Conservation (phyloP, 2,113 vertebrate genomes). For the Myiopsitta monachus region DNA sequence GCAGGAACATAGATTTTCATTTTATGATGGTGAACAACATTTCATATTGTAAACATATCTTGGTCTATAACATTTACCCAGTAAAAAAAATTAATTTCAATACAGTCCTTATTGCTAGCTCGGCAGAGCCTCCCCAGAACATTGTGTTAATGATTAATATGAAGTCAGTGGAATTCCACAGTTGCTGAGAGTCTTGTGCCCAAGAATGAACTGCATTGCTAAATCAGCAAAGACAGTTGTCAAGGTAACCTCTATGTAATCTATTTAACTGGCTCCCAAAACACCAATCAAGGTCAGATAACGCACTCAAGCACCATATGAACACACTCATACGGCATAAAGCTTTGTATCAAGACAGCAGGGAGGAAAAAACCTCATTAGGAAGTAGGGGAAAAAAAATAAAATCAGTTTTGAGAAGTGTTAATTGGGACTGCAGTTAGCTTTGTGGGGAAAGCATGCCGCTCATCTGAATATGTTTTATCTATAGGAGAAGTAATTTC, state of each 20-base stretch:
- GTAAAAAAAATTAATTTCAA: slow-evolving; percentile 67
- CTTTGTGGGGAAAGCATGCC: slow-evolving; percentile 45
- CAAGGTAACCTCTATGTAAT: slow-evolving; percentile 93
- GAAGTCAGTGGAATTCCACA: slow-evolving; percentile 84
- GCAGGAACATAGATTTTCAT: slow-evolving; percentile 50
- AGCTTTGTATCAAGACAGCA: slow-evolving; percentile 85
- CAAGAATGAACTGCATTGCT: slow-evolving; percentile 88
- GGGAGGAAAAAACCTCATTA: slow-evolving; percentile 87
- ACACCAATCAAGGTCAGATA: slow-evolving; percentile 91
- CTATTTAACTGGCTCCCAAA: slow-evolving; percentile 90
- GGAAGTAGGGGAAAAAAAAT: slow-evolving; percentile 73
- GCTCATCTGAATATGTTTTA: slow-evolving; percentile 53
- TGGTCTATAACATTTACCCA: slow-evolving; percentile 59
- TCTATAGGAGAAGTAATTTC: slow-evolving; percentile 43
- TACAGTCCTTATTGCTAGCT: slow-evolving; percentile 75
- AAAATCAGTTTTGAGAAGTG: slow-evolving; percentile 83
- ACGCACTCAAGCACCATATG: slow-evolving; percentile 80
- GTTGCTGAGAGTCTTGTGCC: slow-evolving; percentile 82
- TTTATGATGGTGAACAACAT: slow-evolving; percentile 54
- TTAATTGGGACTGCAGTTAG: slow-evolving; percentile 79
- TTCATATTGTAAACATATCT: slow-evolving; percentile 65
- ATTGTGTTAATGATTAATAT: slow-evolving; percentile 89
- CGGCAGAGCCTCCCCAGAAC: slow-evolving; percentile 79
- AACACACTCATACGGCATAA: slow-evolving; percentile 82
- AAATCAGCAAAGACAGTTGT: slow-evolving; percentile 94